phyloP scores from a whole-genome alignment of 1,140 invertebrate species.

The Ctenoplectra terminalis region DNA sequence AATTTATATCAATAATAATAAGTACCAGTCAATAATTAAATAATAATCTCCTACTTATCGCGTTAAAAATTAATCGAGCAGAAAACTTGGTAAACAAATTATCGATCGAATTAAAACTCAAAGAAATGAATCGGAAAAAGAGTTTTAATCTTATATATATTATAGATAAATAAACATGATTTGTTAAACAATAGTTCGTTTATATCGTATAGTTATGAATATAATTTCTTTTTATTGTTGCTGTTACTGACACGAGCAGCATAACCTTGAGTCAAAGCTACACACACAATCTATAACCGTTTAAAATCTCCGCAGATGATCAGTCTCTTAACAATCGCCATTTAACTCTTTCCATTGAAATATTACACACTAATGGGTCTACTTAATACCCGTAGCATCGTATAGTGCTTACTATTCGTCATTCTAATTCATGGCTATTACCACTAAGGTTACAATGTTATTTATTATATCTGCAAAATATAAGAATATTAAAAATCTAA shows the following conservation, averaged over 20 bases:
- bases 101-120: no score
- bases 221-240: not conserved
- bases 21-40: no score
- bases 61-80: no score
- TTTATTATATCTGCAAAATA: not conserved
- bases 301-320: not conserved
- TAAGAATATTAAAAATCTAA: not conserved
- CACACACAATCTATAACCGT: not conserved
- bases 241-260: not conserved
- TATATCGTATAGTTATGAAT: no score
- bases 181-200: no score
- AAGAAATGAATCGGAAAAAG: no score
- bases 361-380: not conserved
- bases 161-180: no score
- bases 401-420: not conserved
- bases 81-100: no score
- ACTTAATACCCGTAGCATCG: not conserved
- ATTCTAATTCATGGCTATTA: not conserved
- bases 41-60: no score
- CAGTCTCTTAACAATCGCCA: not conserved
- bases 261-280: not conserved
- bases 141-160: no score
- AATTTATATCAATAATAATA: no score
- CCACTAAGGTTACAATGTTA: not conserved
- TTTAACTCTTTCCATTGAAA: not conserved